Evolutionary conservation across 2,797 vertebrate genomes (phyloP).

Genomic region (Onychomys arenicola): DNA sequence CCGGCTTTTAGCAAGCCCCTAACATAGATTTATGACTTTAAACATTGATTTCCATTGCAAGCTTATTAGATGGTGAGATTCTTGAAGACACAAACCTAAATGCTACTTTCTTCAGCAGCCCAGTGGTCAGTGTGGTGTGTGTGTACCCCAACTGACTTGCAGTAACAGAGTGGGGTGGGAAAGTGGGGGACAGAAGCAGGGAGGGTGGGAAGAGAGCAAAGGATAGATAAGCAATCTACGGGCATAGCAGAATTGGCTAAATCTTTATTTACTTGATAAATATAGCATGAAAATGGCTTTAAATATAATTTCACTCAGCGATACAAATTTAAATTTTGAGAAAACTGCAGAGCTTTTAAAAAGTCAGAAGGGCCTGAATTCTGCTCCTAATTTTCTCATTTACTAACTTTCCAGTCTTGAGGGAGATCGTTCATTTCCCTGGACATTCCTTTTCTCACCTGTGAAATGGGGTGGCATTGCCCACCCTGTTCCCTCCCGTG

Average conservation of each 20-base stretch:
- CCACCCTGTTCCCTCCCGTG: background rate
- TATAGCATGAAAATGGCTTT: constrained; percentile 12
- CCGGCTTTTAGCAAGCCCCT: constrained; percentile 33
- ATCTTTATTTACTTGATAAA: constrained; percentile 64
- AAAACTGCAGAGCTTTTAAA: background rate
- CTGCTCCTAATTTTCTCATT: background rate
- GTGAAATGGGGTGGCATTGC: background rate
- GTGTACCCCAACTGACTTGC: background rate
- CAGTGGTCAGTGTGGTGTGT: background rate
- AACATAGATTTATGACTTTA: background rate
- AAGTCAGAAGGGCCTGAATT: background rate
- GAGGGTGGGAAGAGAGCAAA: background rate
- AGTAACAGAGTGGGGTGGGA: fast-evolving
- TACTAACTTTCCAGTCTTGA: background rate
- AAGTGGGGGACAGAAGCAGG: fast-evolving
- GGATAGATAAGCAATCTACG: background rate
- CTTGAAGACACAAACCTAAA: background rate
- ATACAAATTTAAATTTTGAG: constrained; percentile 43
- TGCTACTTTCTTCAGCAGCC: background rate
- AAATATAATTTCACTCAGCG: constrained; percentile 58
- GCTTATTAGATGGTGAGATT: constrained; percentile 32
- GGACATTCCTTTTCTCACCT: background rate
- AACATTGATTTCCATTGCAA: constrained; percentile 57
- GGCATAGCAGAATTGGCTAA: background rate
- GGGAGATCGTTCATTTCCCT: background rate